Evolutionary conservation across 2,113 vertebrate species (phyloP), one percentile per base, ranked within the genome.

Genomic region (Phocoena phocoena): DNA sequence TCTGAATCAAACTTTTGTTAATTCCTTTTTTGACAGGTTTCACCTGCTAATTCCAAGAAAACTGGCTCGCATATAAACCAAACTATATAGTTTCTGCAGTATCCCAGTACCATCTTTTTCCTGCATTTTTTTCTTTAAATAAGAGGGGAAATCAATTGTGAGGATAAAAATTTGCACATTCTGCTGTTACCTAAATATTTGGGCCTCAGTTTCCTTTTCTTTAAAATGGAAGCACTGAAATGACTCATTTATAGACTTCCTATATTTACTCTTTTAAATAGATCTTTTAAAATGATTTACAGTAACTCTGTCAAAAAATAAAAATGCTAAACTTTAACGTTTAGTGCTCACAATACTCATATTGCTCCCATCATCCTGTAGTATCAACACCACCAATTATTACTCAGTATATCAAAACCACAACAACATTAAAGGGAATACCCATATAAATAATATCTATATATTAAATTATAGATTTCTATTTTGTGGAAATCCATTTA

Each of bases 271-370:
- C 50, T 90, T 92, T 31, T 84, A 74, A 68, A 92, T 9, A 96
- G 8, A 33, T 71, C 31, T 62, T 62, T 83, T 77, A 76, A 86
- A 82, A 58, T 36, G 4, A 68, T 15, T 81, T 81, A 60, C 7
- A 44, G 8, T 53, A 96, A 96, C 53, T 71, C 44, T 89, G 60
- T 58, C 38, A 93, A 95, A 94, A 96, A 77, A 41, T 65, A 97
- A 95, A 97, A 86, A 81, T 55, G 53, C 20, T 13, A 92, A 85
- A 93, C 41, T 93, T 96, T 91, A 91, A 87, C 68, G 9, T 93
- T 88, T 88, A 94, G 86, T 36, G 23, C 8, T 14, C n/a, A 81
- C 36, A 92, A 81, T 81, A 95, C 28, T 70, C 2, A 62, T 25
- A 84, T 6, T 87, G 17, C 23, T 84, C 68, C 23, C 82, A 81